Evolutionary conservation across 2,113 vertebrate species (phyloP).

Genomic region (Chamaetylas fuelleborni): DNA sequence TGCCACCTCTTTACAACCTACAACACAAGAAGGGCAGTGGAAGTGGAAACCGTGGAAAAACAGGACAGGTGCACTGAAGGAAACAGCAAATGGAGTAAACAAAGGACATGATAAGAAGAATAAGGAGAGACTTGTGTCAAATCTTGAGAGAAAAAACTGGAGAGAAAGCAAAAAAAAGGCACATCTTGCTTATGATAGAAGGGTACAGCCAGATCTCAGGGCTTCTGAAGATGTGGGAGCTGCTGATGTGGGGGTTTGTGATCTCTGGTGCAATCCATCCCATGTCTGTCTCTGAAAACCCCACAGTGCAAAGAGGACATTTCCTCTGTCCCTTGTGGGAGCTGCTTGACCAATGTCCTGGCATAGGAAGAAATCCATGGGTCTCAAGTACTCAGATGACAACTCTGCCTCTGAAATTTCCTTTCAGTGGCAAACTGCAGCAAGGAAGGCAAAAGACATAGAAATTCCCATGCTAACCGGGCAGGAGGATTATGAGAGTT

Average conservation of each 20-base stretch:
- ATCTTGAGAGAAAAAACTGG: not conserved
- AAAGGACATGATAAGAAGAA: not conserved
- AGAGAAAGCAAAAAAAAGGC: not conserved
- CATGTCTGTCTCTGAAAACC: not conserved
- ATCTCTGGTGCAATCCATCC: not conserved
- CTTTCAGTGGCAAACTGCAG: not conserved
- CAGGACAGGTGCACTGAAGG: fast-evolving
- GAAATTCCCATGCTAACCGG: not conserved
- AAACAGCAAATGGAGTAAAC: not conserved
- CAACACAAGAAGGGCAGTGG: fast-evolving
- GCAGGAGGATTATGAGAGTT: not conserved
- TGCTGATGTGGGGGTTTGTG: not conserved
- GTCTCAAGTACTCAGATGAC: fast-evolving
- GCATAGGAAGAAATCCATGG: not conserved
- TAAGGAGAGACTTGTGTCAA: not conserved
- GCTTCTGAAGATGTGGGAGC: not conserved
- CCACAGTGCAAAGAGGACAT: fast-evolving
- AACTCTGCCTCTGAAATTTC: not conserved
- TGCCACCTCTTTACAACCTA: not conserved
- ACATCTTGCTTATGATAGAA: not conserved
- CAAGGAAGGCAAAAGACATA: not conserved
- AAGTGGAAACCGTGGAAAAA: not conserved
- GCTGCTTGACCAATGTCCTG: not conserved
- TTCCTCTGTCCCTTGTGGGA: not conserved
- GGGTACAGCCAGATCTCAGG: not conserved